phyloP scores from a whole-genome alignment of 2,113 vertebrate species.

The Willisornis vidua region DNA sequence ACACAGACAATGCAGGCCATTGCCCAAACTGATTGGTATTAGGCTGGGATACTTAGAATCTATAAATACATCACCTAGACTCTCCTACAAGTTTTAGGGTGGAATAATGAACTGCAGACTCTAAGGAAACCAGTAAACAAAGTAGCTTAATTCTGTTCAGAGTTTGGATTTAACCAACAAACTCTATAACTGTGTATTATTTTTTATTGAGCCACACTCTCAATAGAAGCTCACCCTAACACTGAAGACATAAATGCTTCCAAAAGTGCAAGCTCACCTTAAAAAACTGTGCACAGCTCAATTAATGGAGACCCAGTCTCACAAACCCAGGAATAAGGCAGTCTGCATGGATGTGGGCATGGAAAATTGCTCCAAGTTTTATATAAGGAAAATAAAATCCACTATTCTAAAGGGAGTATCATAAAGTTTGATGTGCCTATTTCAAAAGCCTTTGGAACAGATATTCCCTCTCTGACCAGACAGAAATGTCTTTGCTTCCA shows the following conservation, averaged over 20 bases:
- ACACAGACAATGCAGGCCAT: neutral
- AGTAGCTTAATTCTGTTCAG: neutral
- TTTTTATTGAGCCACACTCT: neutral
- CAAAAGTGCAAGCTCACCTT: neutral
- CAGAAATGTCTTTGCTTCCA: constrained; percentile 33
- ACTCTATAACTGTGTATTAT: neutral
- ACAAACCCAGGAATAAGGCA: neutral
- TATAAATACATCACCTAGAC: constrained; percentile 20
- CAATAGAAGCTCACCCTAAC: neutral
- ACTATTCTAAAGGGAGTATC: neutral
- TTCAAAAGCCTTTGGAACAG: constrained; percentile 39
- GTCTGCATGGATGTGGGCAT: neutral
- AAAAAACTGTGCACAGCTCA: neutral
- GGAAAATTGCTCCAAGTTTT: constrained; percentile 5
- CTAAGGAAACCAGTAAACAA: neutral
- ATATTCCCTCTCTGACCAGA: neutral
- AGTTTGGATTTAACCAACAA: neutral
- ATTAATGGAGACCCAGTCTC: neutral
- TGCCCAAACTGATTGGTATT: neutral
- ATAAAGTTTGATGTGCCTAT: constrained; percentile 29
- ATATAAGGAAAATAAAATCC: constrained; percentile 11
- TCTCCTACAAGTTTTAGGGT: neutral
- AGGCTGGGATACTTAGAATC: neutral
- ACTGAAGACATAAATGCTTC: neutral
- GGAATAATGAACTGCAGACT: neutral